These are phyloP conservation scores for Rana temporaria DNA, from an alignment of 2,113 vertebrate genomes.

Conservation along the genomic window DNA sequence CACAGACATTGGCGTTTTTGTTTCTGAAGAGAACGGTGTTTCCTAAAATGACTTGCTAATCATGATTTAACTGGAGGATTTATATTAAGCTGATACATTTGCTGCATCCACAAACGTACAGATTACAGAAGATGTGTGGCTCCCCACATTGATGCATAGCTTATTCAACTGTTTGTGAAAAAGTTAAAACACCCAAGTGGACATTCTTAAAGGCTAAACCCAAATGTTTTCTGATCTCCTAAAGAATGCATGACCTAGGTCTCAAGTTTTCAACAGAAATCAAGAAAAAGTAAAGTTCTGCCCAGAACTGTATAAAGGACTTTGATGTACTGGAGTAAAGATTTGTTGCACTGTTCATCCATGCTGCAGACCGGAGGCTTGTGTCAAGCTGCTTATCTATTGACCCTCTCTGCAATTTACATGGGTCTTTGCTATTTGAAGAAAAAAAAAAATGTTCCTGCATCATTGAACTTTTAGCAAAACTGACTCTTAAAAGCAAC, in stretches of 20 bases:
- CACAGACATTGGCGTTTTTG: background rate
- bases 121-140: too few relatives aligned
- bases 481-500: conserved; percentile 29
- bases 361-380: background rate
- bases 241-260: too few relatives aligned
- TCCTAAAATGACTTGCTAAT: background rate
- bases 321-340: background rate
- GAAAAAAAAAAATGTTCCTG: too few relatives aligned
- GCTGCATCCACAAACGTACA: too few relatives aligned
- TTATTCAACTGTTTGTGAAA: too few relatives aligned
- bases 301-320: background rate
- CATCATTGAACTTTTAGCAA: conserved; percentile 19
- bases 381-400: background rate
- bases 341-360: background rate
- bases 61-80: background rate
- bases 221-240: too few relatives aligned
- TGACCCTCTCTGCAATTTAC: background rate
- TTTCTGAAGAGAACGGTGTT: background rate
- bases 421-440: too few relatives aligned
- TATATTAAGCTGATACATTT: background rate
- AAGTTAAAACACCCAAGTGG: too few relatives aligned
- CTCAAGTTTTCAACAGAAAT: background rate
- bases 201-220: too few relatives aligned
- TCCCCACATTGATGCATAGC: too few relatives aligned
- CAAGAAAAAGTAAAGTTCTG: background rate